phyloP scores from a whole-genome alignment of 2,113 vertebrate species.

The Caloenas nicobarica region DNA sequence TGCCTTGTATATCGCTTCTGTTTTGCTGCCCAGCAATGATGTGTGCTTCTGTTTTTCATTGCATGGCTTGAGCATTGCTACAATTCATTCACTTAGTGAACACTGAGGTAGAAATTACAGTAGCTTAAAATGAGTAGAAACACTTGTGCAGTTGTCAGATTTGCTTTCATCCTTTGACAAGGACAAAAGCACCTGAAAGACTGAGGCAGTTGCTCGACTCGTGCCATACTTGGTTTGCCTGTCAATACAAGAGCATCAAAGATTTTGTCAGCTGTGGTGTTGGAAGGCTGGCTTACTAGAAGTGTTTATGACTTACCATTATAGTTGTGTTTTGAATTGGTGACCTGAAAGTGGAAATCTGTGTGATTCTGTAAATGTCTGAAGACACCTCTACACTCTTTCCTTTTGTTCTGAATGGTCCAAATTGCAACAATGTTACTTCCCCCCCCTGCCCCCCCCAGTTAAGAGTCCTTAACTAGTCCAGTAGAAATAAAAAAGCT shows the following conservation, averaged over 20 bases:
- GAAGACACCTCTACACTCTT: not conserved
- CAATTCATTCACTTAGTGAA: not conserved
- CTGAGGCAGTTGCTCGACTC: not conserved
- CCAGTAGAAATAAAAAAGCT: conserved; percentile 17
- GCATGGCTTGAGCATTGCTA: not conserved
- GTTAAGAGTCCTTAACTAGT: not conserved
- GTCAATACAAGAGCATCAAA: not conserved
- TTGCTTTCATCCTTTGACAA: not conserved
- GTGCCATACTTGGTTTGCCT: not conserved
- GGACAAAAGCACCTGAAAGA: not conserved
- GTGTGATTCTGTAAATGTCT: not conserved
- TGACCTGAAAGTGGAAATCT: not conserved
- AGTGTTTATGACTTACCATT: not conserved
- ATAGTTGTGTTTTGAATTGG: not conserved
- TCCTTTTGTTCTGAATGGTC: not conserved
- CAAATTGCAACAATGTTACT: not conserved
- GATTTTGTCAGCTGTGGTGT: not conserved
- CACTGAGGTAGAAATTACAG: not conserved
- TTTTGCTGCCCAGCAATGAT: rapidly evolving
- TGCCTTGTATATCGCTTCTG: rapidly evolving
- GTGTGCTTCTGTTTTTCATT: not conserved
- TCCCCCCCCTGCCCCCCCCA: too few species aligned
- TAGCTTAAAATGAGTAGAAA: not conserved
- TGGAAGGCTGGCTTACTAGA: not conserved
- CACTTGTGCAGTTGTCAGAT: not conserved